Evolutionary conservation across 2,797 vertebrate species (phyloP).

Genomic region (Chanos chanos): DNA sequence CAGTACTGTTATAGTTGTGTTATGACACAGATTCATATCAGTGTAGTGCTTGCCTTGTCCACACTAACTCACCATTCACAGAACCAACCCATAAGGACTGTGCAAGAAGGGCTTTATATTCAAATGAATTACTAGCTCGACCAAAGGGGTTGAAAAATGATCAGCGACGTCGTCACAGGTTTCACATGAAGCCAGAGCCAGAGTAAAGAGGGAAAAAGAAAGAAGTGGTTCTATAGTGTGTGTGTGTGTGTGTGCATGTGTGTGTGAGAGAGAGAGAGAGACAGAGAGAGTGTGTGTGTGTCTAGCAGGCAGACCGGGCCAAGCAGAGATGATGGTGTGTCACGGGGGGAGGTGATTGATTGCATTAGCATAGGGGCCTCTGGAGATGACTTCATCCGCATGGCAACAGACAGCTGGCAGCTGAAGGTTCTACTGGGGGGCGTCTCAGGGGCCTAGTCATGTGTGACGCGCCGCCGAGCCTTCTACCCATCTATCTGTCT

Average conservation of each 20-base stretch:
- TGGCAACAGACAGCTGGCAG: slow-evolving; percentile 61
- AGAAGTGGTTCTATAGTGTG: not conserved
- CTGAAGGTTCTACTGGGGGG: slow-evolving; percentile 53
- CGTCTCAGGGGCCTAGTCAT: slow-evolving; percentile 52
- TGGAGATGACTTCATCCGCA: slow-evolving; percentile 62
- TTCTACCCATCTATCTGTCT: slow-evolving; percentile 29
- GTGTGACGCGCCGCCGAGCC: slow-evolving; percentile 52
- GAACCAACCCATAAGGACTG: too few relatives aligned
- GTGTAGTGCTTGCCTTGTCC: too few relatives aligned
- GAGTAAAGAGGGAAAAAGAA: not conserved
- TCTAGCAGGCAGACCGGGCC: slow-evolving; percentile 53
- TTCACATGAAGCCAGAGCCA: not conserved
- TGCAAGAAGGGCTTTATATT: too few relatives aligned
- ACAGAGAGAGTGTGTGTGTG: slow-evolving; percentile 46
- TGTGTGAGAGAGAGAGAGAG: slow-evolving; percentile 20
- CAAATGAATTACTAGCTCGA: too few relatives aligned
- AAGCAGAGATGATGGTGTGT: slow-evolving; percentile 50
- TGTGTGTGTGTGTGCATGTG: not conserved
- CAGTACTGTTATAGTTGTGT: too few relatives aligned
- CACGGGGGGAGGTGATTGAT: slow-evolving; percentile 60
- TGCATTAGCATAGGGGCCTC: slow-evolving; percentile 57
- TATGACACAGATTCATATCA: too few relatives aligned
- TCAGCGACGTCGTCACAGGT: too few relatives aligned
- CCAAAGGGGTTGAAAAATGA: too few relatives aligned
- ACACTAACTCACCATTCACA: too few relatives aligned